Percentiles rank a stretch among this genome's conserved stretches.
phyloP scores from a whole-genome alignment of 1,140 invertebrate species.

The Stegodyphus dumicola region DNA sequence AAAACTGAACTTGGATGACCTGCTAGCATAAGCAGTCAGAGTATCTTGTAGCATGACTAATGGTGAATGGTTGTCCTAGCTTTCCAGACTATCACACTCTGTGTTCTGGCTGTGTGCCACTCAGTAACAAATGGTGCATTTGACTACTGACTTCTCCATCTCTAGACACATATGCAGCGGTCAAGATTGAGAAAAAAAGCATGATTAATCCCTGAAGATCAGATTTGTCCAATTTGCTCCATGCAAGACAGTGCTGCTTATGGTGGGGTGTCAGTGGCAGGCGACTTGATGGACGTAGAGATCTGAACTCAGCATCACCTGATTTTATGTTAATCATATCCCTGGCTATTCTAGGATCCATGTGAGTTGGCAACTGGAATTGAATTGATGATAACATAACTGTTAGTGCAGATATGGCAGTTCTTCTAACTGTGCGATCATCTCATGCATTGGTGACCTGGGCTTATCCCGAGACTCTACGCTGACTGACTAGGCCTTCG shows the following conservation, averaged over 20 bases:
- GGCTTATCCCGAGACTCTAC: background rate
- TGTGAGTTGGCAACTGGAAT: background rate
- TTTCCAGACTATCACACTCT: too few species aligned
- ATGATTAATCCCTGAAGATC: background rate
- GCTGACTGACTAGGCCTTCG: background rate
- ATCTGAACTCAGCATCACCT: background rate
- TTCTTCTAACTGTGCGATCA: background rate
- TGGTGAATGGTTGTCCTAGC: too few species aligned
- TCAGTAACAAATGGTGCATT: too few species aligned
- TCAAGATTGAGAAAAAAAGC: background rate
- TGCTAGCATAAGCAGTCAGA: too few species aligned
- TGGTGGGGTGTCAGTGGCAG: background rate
- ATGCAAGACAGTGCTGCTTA: background rate
- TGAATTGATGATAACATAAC: background rate
- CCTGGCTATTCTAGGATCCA: background rate
- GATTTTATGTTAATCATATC: background rate
- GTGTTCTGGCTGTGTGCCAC: too few species aligned
- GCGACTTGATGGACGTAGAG: background rate
- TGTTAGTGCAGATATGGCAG: background rate
- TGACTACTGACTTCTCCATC: background rate
- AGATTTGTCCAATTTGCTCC: background rate
- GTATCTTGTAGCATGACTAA: too few species aligned
- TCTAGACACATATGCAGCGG: background rate
- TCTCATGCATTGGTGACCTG: background rate
- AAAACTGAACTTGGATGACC: too few species aligned